Evolutionary conservation across 2,113 vertebrate genomes (phyloP).

Genomic region (Pithys albifrons): DNA sequence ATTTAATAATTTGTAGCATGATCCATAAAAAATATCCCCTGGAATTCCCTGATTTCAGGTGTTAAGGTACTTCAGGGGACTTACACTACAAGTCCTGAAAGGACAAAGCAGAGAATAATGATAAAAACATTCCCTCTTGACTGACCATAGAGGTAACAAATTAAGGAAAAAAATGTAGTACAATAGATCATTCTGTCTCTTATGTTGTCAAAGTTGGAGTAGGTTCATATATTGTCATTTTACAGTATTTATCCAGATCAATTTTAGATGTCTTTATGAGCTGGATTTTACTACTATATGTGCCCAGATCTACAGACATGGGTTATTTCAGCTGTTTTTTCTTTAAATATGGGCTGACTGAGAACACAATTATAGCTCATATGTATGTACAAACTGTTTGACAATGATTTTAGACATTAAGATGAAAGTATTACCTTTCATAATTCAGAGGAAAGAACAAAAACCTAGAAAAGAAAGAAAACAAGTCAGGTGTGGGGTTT

Average conservation of each 20-base stretch:
- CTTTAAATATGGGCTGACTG: neutral
- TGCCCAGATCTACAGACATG: neutral
- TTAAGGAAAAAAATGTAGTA: neutral
- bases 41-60: neutral
- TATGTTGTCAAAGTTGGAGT: neutral
- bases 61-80: neutral
- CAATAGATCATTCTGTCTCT: neutral
- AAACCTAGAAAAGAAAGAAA: neutral
- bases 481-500: accelerated
- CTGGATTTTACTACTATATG: neutral
- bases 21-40: neutral
- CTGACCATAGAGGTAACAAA: neutral
- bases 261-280: neutral
- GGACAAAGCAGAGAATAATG: neutral
- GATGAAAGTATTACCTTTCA: neutral
- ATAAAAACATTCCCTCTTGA: neutral
- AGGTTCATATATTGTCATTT: neutral
- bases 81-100: neutral
- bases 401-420: neutral
- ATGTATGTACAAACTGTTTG: neutral
- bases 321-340: neutral
- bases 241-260: neutral
- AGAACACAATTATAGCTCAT: neutral
- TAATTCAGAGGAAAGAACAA: neutral
- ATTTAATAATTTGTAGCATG: neutral